phyloP scores from a whole-genome alignment of 2,888 invertebrate species.

The Cephus pulcher region DNA sequence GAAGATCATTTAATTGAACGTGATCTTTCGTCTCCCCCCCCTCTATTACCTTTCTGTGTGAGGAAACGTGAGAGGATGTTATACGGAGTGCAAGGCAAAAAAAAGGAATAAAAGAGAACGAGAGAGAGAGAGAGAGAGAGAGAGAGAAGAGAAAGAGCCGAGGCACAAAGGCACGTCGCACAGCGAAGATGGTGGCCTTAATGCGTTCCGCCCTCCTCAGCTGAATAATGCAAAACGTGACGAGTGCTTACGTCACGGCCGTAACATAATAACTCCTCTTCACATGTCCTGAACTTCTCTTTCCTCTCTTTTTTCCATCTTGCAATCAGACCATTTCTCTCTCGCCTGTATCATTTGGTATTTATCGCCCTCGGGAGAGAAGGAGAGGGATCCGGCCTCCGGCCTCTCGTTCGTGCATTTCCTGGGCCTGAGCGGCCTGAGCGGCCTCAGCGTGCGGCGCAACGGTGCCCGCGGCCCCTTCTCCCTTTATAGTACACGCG shows the following conservation, averaged over 20 bases:
- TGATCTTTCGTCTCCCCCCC: too few relatives aligned
- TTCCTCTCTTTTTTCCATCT: not conserved
- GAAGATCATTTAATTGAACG: too few relatives aligned
- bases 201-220: not conserved
- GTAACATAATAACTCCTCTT: conserved; percentile 14
- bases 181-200: not conserved
- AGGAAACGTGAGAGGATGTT: too few relatives aligned
- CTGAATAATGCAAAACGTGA: conserved; percentile 11
- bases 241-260: conserved; percentile 4
- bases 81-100: too few relatives aligned
- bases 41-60: too few relatives aligned
- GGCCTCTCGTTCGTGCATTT: too few relatives aligned
- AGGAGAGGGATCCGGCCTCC: too few relatives aligned
- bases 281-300: conserved; percentile 9
- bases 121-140: not conserved
- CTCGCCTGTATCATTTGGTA: not conserved
- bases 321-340: too few relatives aligned
- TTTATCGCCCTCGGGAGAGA: conserved; percentile 15
- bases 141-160: not conserved
- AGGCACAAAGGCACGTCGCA: not conserved
- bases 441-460: too few relatives aligned
- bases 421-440: too few relatives aligned
- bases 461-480: not conserved
- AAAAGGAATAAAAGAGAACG: too few relatives aligned
- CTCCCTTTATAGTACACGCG: not conserved